phyloP scores from a whole-genome alignment of 2,113 vertebrate species.

The Pholis gunnellus region DNA sequence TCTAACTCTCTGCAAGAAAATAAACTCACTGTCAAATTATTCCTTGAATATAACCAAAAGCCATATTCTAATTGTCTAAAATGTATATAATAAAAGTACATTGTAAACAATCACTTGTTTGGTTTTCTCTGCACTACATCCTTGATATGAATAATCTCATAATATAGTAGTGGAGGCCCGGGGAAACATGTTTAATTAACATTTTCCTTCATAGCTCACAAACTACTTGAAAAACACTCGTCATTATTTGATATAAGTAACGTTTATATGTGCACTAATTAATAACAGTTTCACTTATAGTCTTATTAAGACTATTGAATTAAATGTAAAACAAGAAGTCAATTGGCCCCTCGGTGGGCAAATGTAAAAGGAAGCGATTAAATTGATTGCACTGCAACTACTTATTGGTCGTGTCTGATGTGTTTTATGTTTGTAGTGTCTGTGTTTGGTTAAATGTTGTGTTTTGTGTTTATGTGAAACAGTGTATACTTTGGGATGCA shows the following conservation, averaged over 20 bases:
- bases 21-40: neutral
- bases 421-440: neutral
- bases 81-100: neutral
- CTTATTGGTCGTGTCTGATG: neutral
- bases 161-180: too few relatives aligned
- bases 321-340: neutral
- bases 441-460: neutral
- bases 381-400: neutral
- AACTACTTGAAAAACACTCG: neutral
- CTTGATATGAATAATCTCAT: neutral
- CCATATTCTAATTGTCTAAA: neutral
- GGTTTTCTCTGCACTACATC: neutral
- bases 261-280: neutral
- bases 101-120: neutral
- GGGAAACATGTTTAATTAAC: neutral
- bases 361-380: neutral
- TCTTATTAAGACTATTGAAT: neutral
- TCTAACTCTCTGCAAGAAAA: neutral
- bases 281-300: neutral
- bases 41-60: neutral
- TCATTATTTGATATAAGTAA: neutral
- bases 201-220: neutral
- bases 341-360: neutral
- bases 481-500: neutral
- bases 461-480: neutral